Percentiles rank a stretch among this genome's conserved stretches.
phyloP scores from a whole-genome alignment of 2,113 vertebrate genomes.

The Irena cyanogastra region DNA sequence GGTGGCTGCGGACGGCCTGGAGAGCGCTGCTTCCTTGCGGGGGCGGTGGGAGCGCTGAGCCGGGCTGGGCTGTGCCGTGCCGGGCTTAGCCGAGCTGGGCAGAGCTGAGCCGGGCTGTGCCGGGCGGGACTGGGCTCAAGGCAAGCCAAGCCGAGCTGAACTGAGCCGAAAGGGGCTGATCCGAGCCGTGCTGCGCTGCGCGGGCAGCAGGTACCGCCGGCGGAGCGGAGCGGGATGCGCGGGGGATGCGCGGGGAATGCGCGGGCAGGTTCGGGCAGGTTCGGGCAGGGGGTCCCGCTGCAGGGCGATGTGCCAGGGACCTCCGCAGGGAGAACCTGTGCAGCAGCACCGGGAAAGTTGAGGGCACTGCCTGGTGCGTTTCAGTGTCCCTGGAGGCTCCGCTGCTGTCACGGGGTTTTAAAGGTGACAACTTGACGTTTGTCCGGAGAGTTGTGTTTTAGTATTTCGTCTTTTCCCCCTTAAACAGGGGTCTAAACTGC shows the following conservation, averaged over 20 bases:
- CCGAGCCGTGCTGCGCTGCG: neutral
- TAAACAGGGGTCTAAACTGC: neutral
- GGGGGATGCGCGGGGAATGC: neutral
- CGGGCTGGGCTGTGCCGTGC: neutral
- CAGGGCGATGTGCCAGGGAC: neutral
- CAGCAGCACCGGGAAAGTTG: neutral
- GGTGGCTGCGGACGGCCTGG: neutral
- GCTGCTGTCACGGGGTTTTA: neutral
- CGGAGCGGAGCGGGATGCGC: neutral
- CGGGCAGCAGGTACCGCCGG: neutral
- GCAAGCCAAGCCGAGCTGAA: accelerated
- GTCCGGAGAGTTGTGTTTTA: neutral
- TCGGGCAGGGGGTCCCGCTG: neutral
- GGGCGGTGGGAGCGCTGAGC: neutral
- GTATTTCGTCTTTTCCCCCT: neutral
- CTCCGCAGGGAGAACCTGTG: neutral
- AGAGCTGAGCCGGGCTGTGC: neutral
- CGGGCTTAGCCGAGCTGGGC: neutral
- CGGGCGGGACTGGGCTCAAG: neutral
- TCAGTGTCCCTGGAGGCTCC: accelerated
- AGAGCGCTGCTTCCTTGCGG: neutral
- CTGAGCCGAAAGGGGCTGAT: neutral
- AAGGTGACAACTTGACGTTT: neutral
- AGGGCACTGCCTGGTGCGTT: neutral
- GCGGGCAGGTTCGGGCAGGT: neutral